These are phyloP conservation scores for Cairina moschata DNA, from an alignment of 2,113 vertebrate species.

Conservation along the genomic window DNA sequence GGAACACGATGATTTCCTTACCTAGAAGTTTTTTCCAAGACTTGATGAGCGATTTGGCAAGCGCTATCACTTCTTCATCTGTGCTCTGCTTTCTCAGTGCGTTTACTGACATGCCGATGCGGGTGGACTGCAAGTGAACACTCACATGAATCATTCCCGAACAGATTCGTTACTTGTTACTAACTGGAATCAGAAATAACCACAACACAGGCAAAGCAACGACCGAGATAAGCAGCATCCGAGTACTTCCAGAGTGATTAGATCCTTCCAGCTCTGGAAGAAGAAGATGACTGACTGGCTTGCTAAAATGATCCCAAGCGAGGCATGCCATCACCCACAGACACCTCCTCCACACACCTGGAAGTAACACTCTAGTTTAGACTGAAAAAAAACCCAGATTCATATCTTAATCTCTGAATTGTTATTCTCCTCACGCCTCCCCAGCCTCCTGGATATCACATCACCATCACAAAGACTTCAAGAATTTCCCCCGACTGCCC, in stretches of 20 bases:
- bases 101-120: conserved; percentile 96
- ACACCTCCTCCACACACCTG: background rate
- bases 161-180: background rate
- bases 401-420: background rate
- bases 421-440: background rate
- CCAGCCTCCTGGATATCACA: background rate
- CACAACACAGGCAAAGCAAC: background rate
- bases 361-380: background rate
- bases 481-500: background rate
- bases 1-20: conserved; percentile 56
- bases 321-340: background rate
- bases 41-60: conserved; percentile 96
- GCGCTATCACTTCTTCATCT: conserved; percentile 90
- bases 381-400: background rate
- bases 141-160: background rate
- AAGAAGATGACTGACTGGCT: accelerated
- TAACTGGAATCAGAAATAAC: background rate
- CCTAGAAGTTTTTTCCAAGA: conserved; percentile 96
- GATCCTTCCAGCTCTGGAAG: background rate
- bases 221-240: background rate
- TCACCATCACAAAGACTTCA: background rate
- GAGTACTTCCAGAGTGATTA: background rate
- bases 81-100: conserved; percentile 94
- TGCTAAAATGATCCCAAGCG: background rate
- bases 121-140: conserved; percentile 85